phyloP scores from a whole-genome alignment of 2,113 vertebrate species.

The Numenius arquata region DNA sequence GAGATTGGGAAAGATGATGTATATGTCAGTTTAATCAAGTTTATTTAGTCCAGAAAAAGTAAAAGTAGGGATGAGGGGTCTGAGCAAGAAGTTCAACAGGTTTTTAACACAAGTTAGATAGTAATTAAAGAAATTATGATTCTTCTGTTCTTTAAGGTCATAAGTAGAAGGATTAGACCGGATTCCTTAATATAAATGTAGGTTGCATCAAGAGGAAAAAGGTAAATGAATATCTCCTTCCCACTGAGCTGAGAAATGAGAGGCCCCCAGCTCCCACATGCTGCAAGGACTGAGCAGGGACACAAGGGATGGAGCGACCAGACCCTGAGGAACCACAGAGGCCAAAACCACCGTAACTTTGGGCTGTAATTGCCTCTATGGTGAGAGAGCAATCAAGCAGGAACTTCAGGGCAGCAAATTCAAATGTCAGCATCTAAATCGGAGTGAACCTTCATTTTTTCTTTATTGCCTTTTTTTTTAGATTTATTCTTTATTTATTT shows the following conservation, averaged over 20 bases:
- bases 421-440: neutral
- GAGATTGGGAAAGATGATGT: neutral
- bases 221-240: neutral
- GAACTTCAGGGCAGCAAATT: neutral
- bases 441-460: neutral
- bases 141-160: neutral
- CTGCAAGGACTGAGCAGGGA: neutral
- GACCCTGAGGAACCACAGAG: neutral
- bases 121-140: neutral
- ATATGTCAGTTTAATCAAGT: neutral
- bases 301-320: neutral
- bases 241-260: neutral
- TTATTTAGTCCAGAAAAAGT: neutral
- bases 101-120: neutral
- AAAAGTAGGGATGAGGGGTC: neutral
- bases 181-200: neutral
- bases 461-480: neutral
- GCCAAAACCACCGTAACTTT: neutral
- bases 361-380: neutral
- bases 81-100: neutral
- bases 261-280: fast-evolving
- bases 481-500: neutral
- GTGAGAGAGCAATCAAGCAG: neutral
- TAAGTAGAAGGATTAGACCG: neutral
- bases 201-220: neutral